Base-by-base conservation (phyloP, 1,140 invertebrate genomes). In the Thaumatotibia leucotreta region DNA sequence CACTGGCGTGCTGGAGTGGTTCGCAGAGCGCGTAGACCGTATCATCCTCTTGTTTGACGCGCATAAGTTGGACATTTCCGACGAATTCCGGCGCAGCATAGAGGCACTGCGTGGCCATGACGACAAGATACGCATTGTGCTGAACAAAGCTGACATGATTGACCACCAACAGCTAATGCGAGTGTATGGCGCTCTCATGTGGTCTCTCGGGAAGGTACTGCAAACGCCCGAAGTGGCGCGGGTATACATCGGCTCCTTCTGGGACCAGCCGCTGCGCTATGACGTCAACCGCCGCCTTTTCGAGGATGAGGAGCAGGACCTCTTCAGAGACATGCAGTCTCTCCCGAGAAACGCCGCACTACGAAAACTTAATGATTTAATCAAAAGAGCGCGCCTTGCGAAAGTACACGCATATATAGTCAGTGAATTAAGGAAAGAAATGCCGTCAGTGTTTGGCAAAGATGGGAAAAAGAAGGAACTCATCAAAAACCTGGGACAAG, bases 141-240 rank as follows among this genome's bases (percentile, higher is more conserved):
- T 99, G 1, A 99, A 99, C 90, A 99, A 99, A 92, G 97, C 98
- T 22, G 99, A 99, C 82, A 99, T 99, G 97, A 96, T 99, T 29
- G 98, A 99, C 85, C 98, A 99, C 91, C 98, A 99, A 83, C 98
- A 99, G 86, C 91, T 99, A 29, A 99, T 99, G 98, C 92, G 99
- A 69, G 98, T 99, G 4, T 99, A 99, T 86, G 98, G 98, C 39
- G 98, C 98, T 3, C 93, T 99, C 10, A 99, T 99, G 98, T 99
- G 98, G 98, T 99, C 97, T 0, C 91, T 99, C 49, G 98, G 98
- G 8, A 98, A 98, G 92, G 97, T 98, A 63, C 91, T 99, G 67
- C 97, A 98, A 86, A 99, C 98, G 10, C 98, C 98, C 1, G 98
- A 99, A 93, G 98, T 99, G n/a, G 97, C 98, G 0, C 92, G 98